These are phyloP conservation scores for Liasis olivaceus DNA, from an alignment of 2,797 vertebrate species.

Conservation along the genomic window DNA sequence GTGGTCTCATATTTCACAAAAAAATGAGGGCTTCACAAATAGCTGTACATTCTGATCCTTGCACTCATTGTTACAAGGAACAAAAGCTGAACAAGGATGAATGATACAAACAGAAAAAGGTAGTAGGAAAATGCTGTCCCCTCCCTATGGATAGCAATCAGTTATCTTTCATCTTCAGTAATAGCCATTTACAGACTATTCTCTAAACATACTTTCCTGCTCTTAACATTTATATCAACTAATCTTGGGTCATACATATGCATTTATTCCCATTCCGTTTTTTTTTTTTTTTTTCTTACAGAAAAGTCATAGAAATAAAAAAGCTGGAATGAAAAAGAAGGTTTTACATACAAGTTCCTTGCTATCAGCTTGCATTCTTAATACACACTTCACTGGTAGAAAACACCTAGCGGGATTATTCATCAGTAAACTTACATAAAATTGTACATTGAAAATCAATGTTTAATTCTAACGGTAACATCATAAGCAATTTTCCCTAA, in stretches of 20 bases:
- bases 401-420: not conserved
- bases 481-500: not conserved
- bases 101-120: not conserved
- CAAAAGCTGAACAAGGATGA: not conserved
- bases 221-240: not conserved
- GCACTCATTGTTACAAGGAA: not conserved
- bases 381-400: not conserved
- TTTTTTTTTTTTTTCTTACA: not conserved
- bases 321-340: not conserved
- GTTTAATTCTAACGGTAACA: not conserved
- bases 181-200: not conserved
- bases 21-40: not conserved
- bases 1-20: not conserved
- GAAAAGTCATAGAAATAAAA: not conserved
- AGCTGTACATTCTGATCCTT: not conserved
- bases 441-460: not conserved
- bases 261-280: not conserved
- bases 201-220: not conserved
- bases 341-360: not conserved
- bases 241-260: not conserved
- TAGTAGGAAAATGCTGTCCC: not conserved
- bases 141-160: not conserved
- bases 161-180: not conserved
- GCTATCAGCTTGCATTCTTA: not conserved
- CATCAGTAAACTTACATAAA: too few species aligned